Base-by-base conservation (phyloP, 2,888 invertebrate species). In the Morpho deidamia region DNA sequence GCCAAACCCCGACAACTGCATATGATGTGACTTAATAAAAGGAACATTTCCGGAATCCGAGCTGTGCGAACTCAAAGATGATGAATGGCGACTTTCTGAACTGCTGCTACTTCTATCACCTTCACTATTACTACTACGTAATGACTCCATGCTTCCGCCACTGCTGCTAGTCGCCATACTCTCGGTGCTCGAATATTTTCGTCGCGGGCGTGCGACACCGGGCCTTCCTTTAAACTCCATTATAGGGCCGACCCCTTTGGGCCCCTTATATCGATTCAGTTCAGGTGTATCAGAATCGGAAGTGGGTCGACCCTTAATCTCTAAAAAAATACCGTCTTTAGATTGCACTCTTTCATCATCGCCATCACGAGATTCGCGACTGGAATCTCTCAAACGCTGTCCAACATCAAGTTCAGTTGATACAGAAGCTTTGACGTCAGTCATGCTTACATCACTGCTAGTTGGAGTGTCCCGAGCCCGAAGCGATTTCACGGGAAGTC, bases 121-220 rank as follows among this genome's bases (percentile, higher is more conserved):
- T 79, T 96, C 96, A 76, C 96, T 96, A 54, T 95, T 96, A 76
- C 95, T 95, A 81, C 96, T 96, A 60, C 95, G 92, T 60, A 96
- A 85, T 52, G 96, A 96, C 74, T 96, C 96, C 94, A 96, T 94
- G 78, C 96, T 96, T 42, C 95, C 95, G 48, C 95, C 95, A 72
- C 95, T 95, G 81, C 95, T 95, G 71, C 95, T 96, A 7, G 95
- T 95, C 35, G 95, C 95, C 92, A 96, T 95, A 77, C 95, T 95
- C 81, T 96, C 96, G 34, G 95, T 95, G 70, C 96, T 96, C 7
- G 94, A 94, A 78, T 93, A 95, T 64, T 89, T 89, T 62, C 92
- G 86, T 59, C 93, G 87, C 63, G 92, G 87, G 61, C 86, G 89
- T 61, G 81, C 72, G 61, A 83, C 78, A 62, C 81, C 73, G 62